Base-by-base conservation (phyloP, 2,113 vertebrate species). In the Nycticryphes semicollaris region DNA sequence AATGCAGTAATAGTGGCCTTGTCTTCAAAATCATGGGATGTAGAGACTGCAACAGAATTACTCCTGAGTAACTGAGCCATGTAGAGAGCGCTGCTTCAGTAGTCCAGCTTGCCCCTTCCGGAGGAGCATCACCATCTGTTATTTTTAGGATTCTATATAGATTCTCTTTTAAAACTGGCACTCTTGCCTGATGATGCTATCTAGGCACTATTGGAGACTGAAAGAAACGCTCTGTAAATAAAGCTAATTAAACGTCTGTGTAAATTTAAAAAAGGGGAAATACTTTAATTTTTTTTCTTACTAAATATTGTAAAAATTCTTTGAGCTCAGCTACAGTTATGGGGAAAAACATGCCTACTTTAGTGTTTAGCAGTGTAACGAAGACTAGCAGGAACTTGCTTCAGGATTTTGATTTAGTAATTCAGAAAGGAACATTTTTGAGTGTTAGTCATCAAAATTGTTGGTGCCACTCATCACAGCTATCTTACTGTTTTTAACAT, bases 1-100 rank as follows among this genome's bases (percentile, higher is more conserved):
- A 99, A 99, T 96, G 99, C 99, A 98, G 99, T 99, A 99, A 99
- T 99, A 99, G 99, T 99, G 95, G 99, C 99, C 97, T 99, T 99
- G 98, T 99, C 99, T 98, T 99, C 99, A 97, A 99, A 99, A 98
- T 99, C 99, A 94, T 99, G 99, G 99, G 99, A 99, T 56, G 99
- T 99, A 98, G 99, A 99, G 97, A 99, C 99, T 91, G 99, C 99
- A 89, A 99, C 99, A 98, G 99, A 99, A 98, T 97, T 99, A 97
- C 99, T 99, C 95, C 99, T 99, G 97, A 99, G 99, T 98, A 99
- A 99, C 98, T 99, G 98, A 99, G 97, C 95, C 97, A 92, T 91
- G 91, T 90, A 96, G 87, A 97, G 95, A 96, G 94, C 96, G 96
- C 97, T 97, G 97, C 98, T 98, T 98, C 96, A 95, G 82, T 97